Evolutionary conservation across 2,888 invertebrate genomes (phyloP).

Genomic region (Carabus problematicus): DNA sequence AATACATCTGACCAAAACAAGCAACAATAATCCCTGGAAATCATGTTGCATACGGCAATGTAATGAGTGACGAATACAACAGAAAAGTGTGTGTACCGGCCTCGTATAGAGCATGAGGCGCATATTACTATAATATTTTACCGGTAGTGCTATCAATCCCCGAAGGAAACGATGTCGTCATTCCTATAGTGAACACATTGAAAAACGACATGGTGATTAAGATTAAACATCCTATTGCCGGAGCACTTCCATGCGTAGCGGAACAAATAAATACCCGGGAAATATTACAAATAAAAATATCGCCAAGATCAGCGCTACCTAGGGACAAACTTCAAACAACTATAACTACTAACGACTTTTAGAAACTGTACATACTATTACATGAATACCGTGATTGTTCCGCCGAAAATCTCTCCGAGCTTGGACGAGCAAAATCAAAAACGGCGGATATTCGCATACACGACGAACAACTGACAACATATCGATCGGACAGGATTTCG

Average conservation of each 20-base stretch:
- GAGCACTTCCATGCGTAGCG: slow-evolving; percentile 34
- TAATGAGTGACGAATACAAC: not conserved
- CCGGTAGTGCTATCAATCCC: not conserved
- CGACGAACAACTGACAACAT: slow-evolving; percentile 42
- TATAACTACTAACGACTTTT: slow-evolving; percentile 47
- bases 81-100: not conserved
- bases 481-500: slow-evolving; percentile 48
- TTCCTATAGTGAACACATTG: slow-evolving; percentile 43
- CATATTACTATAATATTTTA: not conserved
- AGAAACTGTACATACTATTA: slow-evolving; percentile 26
- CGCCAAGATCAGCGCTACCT: slow-evolving; percentile 23
- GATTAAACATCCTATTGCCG: slow-evolving; percentile 32
- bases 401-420: slow-evolving; percentile 39
- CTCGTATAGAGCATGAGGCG: not conserved
- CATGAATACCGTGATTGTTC: slow-evolving; percentile 43
- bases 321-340: slow-evolving; percentile 33
- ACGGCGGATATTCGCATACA: slow-evolving; percentile 44
- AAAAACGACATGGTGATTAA: slow-evolving; percentile 29
- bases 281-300: slow-evolving; percentile 11
- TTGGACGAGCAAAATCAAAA: slow-evolving; percentile 44
- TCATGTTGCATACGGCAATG: not conserved
- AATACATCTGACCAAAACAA: slow-evolving; percentile 9
- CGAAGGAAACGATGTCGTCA: slow-evolving; percentile 7
- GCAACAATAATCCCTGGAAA: slow-evolving; percentile 13
- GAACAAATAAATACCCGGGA: not conserved